A percentile compares a stretch with the other conserved stretches of the same genome.
Conservation (phyloP, 2,888 invertebrate genomes). For the Machimus rusticus region DNA sequence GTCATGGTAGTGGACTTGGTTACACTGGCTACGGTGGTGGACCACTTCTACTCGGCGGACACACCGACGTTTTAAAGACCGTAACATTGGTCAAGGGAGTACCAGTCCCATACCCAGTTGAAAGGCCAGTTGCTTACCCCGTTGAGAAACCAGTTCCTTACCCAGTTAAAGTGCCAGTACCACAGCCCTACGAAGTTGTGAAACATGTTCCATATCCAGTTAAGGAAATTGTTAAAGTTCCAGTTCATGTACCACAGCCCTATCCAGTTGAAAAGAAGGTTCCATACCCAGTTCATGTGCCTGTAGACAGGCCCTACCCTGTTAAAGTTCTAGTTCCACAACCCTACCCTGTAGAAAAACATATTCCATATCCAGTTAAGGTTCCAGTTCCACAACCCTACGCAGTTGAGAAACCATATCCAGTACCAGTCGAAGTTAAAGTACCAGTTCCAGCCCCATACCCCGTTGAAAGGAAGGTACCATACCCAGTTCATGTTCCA, state of each 20-base stretch:
- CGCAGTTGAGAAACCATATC: constrained; percentile 70
- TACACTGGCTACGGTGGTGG: constrained; percentile 53
- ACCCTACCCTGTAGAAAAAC: constrained; percentile 77
- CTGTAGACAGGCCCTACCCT: constrained; percentile 74
- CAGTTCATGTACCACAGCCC: constrained; percentile 69
- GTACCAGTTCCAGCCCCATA: constrained; percentile 71
- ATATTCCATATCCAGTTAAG: constrained; percentile 71
- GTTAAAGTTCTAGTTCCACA: constrained; percentile 72
- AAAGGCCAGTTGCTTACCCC: constrained; percentile 68
- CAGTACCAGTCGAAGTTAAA: constrained; percentile 71
- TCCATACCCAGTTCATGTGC: constrained; percentile 67
- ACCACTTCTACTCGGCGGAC: constrained; percentile 61
- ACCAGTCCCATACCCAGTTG: constrained; percentile 77
- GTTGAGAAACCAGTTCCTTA: constrained; percentile 71
- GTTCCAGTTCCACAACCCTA: constrained; percentile 64
- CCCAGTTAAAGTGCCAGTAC: constrained; percentile 63
- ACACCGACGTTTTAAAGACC: constrained; percentile 70
- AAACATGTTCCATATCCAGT: constrained; percentile 70
- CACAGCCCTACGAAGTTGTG: constrained; percentile 60
- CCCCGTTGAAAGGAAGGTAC: constrained; percentile 66
- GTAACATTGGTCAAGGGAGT: constrained; percentile 78
- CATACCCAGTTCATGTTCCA: constrained; percentile 68
- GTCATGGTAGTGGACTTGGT: constrained; percentile 59
- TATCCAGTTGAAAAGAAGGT: constrained; percentile 70
- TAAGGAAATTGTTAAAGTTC: constrained; percentile 72